Evolutionary conservation across 2,797 vertebrate genomes (phyloP).

Genomic region (Labeo calbasu): DNA sequence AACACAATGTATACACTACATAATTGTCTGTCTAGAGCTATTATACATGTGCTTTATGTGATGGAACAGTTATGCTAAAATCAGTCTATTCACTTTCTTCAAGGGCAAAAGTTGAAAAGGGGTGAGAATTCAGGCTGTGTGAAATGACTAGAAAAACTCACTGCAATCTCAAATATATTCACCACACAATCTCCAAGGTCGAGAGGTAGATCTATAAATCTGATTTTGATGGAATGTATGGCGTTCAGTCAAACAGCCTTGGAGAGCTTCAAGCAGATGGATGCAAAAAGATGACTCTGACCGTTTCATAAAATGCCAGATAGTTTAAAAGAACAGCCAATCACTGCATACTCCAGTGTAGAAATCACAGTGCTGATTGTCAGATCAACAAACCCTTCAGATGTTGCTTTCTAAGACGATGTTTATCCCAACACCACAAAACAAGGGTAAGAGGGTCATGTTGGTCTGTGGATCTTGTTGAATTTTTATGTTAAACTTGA

Average conservation of each 20-base stretch:
- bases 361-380: neutral
- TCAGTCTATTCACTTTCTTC: neutral
- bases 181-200: conserved; percentile 31
- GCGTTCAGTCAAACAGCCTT: conserved; percentile 29
- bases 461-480: neutral
- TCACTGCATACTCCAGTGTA: neutral
- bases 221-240: conserved; percentile 29
- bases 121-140: conserved; percentile 16
- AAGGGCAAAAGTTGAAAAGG: conserved; percentile 25
- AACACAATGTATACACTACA: neutral
- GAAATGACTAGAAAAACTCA: conserved; percentile 33
- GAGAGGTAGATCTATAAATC: conserved; percentile 38
- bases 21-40: neutral
- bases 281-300: conserved; percentile 33
- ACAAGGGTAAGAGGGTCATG: neutral
- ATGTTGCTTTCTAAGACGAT: neutral
- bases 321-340: conserved; percentile 28
- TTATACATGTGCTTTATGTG: neutral
- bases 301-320: conserved; percentile 38
- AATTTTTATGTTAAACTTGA: neutral
- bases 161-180: conserved; percentile 38
- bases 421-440: neutral
- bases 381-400: neutral
- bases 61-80: neutral
- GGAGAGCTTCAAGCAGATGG: conserved; percentile 15